These are phyloP conservation scores for Corythoichthys intestinalis DNA, from an alignment of 2,113 vertebrate genomes.

Conservation along the genomic window DNA sequence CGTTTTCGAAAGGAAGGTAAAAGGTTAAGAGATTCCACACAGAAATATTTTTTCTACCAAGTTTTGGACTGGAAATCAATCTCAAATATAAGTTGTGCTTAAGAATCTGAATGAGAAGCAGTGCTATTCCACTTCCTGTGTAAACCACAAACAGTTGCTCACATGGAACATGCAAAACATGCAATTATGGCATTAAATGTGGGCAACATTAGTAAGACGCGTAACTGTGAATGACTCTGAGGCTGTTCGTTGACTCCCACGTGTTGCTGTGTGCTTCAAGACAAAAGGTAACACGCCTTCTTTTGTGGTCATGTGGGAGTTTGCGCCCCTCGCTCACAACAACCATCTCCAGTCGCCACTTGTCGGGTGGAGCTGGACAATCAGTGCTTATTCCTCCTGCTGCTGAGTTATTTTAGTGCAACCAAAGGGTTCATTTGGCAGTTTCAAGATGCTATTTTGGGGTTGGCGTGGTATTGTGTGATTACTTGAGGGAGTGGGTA, in stretches of 20 bases:
- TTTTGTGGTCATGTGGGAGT: conserved; percentile 49
- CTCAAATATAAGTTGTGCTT: no score
- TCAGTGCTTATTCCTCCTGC: conserved; percentile 28
- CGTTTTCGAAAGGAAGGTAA: conserved; percentile 50
- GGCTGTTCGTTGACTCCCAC: neutral
- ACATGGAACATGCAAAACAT: neutral
- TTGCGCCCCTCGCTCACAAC: conserved; percentile 18
- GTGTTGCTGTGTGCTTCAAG: conserved; percentile 26
- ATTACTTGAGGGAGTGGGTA: conserved; percentile 14
- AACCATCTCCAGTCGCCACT: conserved; percentile 21
- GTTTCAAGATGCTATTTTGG: conserved; percentile 48
- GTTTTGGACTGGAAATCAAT: no score
- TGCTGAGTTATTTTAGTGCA: conserved; percentile 44
- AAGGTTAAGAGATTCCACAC: conserved; percentile 14
- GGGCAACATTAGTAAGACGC: neutral
- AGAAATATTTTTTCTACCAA: no score
- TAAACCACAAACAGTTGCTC: no score
- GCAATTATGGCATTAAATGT: neutral
- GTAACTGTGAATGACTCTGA: neutral
- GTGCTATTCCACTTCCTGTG: neutral
- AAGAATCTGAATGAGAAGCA: neutral
- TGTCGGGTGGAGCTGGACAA: conserved; percentile 30
- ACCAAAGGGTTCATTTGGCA: conserved; percentile 44
- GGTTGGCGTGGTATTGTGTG: conserved; percentile 32
- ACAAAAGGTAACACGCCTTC: conserved; percentile 15